phyloP scores from a whole-genome alignment of 1,140 invertebrate species.

The Drosophila auraria region DNA sequence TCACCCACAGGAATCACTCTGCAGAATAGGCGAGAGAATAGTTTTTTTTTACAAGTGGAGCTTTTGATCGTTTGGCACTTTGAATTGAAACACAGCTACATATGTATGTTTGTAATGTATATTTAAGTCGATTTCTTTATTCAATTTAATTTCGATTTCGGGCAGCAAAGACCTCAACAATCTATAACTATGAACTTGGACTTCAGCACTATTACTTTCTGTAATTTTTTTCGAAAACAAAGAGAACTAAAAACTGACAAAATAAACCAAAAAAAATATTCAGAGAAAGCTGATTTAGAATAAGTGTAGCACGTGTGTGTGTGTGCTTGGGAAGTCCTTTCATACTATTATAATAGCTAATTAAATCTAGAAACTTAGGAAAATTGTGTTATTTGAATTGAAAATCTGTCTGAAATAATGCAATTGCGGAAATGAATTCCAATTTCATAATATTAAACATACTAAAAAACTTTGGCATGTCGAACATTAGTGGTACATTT shows the following conservation, averaged over 20 bases:
- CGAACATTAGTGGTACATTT: neutral
- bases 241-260: conserved; percentile 47
- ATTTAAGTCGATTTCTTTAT: conserved; percentile 56
- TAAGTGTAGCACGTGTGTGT: conserved; percentile 22
- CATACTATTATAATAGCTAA: conserved; percentile 46
- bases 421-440: neutral
- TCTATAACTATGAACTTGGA: conserved; percentile 61
- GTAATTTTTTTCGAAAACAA: conserved; percentile 46
- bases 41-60: neutral
- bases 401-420: neutral
- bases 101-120: conserved; percentile 17
- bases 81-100: conserved; percentile 53
- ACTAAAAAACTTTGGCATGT: conserved; percentile 4
- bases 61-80: neutral
- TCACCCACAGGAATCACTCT: conserved; percentile 72
- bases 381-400: conserved; percentile 4
- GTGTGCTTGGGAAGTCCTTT: conserved; percentile 23
- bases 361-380: conserved; percentile 48
- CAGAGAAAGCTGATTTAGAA: neutral
- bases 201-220: conserved; percentile 47
- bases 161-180: conserved; percentile 41
- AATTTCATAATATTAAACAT: neutral
- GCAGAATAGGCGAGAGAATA: conserved; percentile 19
- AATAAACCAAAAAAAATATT: conserved; percentile 13
- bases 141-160: conserved; percentile 40